Conservation (phyloP, 2,113 vertebrate species). For the Nettapus auritus region DNA sequence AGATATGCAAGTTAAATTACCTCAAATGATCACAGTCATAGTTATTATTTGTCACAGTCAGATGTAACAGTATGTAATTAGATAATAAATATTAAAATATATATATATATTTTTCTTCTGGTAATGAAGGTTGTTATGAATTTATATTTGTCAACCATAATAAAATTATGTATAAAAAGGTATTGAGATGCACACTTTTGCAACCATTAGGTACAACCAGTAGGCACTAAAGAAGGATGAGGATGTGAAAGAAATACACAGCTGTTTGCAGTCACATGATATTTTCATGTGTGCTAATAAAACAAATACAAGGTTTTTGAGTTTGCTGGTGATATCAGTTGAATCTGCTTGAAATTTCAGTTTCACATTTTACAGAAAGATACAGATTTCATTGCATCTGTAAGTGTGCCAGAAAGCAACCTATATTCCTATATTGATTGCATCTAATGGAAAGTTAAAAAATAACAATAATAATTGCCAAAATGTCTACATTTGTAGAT, state of each 20-base stretch:
- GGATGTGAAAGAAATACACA: neutral
- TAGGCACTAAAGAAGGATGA: neutral
- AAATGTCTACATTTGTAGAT: neutral
- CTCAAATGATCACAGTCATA: neutral
- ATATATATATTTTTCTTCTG: neutral
- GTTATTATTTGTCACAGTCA: neutral
- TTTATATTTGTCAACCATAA: neutral
- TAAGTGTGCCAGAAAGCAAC: neutral
- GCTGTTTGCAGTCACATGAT: neutral
- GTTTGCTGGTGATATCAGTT: fast-evolving
- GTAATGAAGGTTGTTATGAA: neutral
- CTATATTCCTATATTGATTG: neutral
- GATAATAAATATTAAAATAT: neutral
- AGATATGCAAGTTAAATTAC: neutral
- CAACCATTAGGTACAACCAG: neutral
- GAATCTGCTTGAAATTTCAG: neutral
- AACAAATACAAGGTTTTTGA: neutral
- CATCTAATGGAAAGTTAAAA: neutral
- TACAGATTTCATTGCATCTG: neutral
- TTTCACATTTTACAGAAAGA: neutral
- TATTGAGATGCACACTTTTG: neutral
- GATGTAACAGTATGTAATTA: neutral
- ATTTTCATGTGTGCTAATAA: neutral
- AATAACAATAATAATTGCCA: neutral
- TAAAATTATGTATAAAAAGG: neutral